Percentiles rank a stretch among this genome's conserved stretches.
These are phyloP conservation scores for Mimas tiliae DNA, from an alignment of 2,888 invertebrate species.

Conservation along the genomic window DNA sequence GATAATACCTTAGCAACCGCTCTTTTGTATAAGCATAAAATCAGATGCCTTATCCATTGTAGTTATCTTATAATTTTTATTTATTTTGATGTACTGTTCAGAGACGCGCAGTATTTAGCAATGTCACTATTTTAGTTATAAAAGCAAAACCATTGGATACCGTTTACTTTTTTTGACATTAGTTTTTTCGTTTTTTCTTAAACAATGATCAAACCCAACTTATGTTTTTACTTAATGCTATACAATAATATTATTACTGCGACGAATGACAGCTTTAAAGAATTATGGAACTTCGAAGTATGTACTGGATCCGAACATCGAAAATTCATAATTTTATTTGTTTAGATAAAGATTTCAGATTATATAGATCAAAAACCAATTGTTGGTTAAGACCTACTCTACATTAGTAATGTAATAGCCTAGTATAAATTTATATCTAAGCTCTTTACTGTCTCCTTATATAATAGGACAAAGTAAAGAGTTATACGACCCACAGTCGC, in stretches of 20 bases:
- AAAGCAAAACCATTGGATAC: neutral
- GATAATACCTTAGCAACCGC: neutral
- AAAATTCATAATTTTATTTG: too few relatives aligned
- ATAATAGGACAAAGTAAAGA: too few relatives aligned
- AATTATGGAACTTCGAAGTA: too few relatives aligned
- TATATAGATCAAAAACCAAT: too few relatives aligned
- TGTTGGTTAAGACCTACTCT: too few relatives aligned
- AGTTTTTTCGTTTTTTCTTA: neutral
- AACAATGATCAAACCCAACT: neutral
- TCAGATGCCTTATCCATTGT: neutral
- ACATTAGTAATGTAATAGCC: too few relatives aligned
- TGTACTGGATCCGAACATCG: too few relatives aligned
- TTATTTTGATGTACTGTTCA: slow-evolving; percentile 4
- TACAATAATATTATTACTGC: neutral
- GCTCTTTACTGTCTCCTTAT: too few relatives aligned
- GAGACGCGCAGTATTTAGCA: neutral
- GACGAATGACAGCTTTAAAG: too few relatives aligned
- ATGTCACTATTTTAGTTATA: neutral
- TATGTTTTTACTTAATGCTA: neutral
- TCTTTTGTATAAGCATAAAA: slow-evolving; percentile 2
- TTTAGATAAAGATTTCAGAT: too few relatives aligned
- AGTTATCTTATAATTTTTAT: slow-evolving; percentile 11
- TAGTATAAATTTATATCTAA: too few relatives aligned
- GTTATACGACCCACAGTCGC: too few relatives aligned
- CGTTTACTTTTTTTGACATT: neutral